A percentile compares a stretch with the other conserved stretches of the same genome.
phyloP scores from a whole-genome alignment of 2,888 invertebrate species.

The Ormyrus nitidulus region DNA sequence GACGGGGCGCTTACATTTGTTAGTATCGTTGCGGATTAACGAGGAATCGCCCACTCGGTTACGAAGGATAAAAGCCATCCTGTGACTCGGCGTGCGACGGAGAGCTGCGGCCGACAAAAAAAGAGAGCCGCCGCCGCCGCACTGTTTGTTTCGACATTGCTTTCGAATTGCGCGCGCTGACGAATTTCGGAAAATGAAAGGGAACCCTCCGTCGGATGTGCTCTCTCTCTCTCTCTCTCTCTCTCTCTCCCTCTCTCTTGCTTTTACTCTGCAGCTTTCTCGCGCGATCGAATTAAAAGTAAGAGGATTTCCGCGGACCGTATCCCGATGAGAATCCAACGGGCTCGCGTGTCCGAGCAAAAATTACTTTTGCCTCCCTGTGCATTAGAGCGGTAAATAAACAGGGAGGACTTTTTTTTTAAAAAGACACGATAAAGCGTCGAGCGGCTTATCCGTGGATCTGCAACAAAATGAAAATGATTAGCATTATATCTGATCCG shows the following conservation, averaged over 20 bases:
- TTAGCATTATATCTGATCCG: no score
- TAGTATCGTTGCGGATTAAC: slow-evolving; percentile 47
- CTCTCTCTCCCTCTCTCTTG: background rate
- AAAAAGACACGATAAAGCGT: no score
- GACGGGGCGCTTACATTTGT: slow-evolving; percentile 41
- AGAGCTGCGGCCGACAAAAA: background rate
- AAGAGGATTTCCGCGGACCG: slow-evolving; percentile 14
- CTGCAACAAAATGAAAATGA: no score
- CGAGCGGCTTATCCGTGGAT: no score
- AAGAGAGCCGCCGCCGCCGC: background rate
- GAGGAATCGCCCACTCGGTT: slow-evolving; percentile 17
- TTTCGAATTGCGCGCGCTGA: no score
- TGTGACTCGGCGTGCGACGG: background rate
- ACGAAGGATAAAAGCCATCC: slow-evolving; percentile 43
- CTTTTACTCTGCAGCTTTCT: background rate
- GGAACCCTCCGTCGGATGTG: no score
- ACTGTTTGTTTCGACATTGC: background rate
- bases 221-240: background rate
- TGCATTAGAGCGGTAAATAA: no score
- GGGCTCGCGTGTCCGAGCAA: background rate
- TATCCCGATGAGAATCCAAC: background rate
- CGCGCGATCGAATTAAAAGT: slow-evolving; percentile 15
- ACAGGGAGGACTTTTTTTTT: no score
- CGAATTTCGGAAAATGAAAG: no score
- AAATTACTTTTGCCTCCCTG: no score